Evolutionary conservation across 2,888 invertebrate species (phyloP), one percentile per base, ranked within the genome.

Genomic region (Cloeon dipterum): DNA sequence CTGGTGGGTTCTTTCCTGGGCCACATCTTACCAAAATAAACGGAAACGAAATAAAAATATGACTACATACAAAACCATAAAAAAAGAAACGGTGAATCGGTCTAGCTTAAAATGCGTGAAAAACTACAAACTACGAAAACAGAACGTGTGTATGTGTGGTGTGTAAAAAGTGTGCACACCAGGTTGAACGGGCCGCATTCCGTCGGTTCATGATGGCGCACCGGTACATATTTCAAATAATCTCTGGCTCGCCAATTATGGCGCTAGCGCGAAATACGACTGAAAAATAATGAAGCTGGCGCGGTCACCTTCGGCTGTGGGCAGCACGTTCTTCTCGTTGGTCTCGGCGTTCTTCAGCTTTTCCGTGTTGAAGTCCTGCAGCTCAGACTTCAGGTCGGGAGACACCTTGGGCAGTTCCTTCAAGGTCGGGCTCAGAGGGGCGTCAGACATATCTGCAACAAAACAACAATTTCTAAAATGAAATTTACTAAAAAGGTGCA

Each of bases 371-470:
- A 94, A 94, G 36, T 75, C 77, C 59, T 86, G 83, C 49, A 94
- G 67, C 63, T 89, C 86, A 54, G 74, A 79, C 61, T 89, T 89
- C 45, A 89, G 67, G 57, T 83, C 81, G 39, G 70, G 69, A 46
- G 81, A 79, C 45, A 89, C 86, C 67, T 85, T 83, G 46, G 88
- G 88, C 50, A 86, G 68, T 62, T 86, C 83, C 65, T 86, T 85
- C 46, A 86, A 70, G 55, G 78, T 70, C 58, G 83, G 75, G 49
- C 70, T 65, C 25, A 5, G 17, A 47, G 68, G 68, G 51, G 70
- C 68, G 63, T 68, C 71, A 49, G 58, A 58, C 61, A 62, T 64
- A 59, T 42, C n/a, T n/a, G n/a, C n/a, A n/a, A n/a, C n/a, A n/a
- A n/a, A n/a, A n/a, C n/a, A n/a, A n/a, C n/a, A n/a, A n/a, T n/a